Evolutionary conservation across 2,113 vertebrate species (phyloP).

Genomic region (Strix uralensis): DNA sequence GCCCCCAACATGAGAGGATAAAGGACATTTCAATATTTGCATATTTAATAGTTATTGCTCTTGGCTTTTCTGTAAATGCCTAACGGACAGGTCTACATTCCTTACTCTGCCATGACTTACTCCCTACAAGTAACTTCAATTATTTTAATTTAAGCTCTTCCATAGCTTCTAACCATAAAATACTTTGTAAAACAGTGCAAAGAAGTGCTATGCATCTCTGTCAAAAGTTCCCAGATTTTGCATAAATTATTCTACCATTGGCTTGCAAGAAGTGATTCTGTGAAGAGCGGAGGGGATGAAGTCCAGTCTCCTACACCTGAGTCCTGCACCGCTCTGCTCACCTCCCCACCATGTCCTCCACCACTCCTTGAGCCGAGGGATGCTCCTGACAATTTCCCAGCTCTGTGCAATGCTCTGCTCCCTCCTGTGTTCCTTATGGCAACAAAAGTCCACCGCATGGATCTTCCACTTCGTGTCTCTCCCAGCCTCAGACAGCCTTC

Average conservation of each 20-base stretch:
- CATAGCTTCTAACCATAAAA: not conserved
- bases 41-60: not conserved
- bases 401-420: no score
- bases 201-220: not conserved
- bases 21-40: not conserved
- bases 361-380: not conserved
- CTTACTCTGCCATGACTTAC: not conserved
- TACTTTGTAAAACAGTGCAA: not conserved
- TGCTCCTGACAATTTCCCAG: not conserved
- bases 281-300: not conserved
- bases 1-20: no score
- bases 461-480: not conserved
- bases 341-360: not conserved
- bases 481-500: not conserved
- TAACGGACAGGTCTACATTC: not conserved
- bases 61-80: not conserved
- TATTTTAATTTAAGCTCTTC: not conserved
- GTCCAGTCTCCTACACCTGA: fast-evolving
- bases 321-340: not conserved
- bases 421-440: not conserved
- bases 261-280: not conserved
- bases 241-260: not conserved
- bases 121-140: not conserved
- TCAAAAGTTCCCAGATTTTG: not conserved
- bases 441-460: not conserved